Conservation (phyloP, 2,888 invertebrate species). For the Elegia similella region DNA sequence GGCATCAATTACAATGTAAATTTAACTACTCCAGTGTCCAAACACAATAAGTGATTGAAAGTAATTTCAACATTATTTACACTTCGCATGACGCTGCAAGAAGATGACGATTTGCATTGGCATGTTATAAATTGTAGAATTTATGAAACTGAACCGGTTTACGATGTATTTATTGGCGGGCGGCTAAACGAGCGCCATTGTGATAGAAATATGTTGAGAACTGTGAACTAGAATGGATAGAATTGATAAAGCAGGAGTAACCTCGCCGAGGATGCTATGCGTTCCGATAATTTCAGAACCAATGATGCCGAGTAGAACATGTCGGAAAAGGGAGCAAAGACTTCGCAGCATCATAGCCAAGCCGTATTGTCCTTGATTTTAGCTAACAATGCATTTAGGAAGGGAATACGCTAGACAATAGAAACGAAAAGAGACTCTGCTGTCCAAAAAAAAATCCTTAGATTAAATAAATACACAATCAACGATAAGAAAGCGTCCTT, state of each 20-base stretch:
- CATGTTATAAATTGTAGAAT: not conserved
- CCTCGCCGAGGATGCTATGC: no score
- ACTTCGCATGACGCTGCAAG: not conserved
- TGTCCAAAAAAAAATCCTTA: no score
- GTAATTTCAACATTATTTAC: not conserved
- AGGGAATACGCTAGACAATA: no score
- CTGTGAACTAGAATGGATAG: not conserved
- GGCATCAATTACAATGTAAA: not conserved
- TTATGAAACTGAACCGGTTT: not conserved
- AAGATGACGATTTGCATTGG: not conserved
- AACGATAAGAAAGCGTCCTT: no score
- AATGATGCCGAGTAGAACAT: no score
- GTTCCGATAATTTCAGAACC: no score
- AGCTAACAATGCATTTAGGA: no score
- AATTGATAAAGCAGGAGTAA: not conserved
- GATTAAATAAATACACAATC: no score
- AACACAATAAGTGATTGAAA: not conserved
- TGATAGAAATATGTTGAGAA: constrained; percentile 31
- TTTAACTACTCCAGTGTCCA: not conserved
- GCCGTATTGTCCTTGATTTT: no score
- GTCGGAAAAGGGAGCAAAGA: no score
- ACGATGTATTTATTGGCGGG: constrained; percentile 28
- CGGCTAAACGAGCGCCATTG: constrained; percentile 39
- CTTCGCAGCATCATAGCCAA: no score
- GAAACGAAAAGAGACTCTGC: no score